Conservation (phyloP, 53 echinoderm and acorn worm genomes). For the Antedon mediterranea region DNA sequence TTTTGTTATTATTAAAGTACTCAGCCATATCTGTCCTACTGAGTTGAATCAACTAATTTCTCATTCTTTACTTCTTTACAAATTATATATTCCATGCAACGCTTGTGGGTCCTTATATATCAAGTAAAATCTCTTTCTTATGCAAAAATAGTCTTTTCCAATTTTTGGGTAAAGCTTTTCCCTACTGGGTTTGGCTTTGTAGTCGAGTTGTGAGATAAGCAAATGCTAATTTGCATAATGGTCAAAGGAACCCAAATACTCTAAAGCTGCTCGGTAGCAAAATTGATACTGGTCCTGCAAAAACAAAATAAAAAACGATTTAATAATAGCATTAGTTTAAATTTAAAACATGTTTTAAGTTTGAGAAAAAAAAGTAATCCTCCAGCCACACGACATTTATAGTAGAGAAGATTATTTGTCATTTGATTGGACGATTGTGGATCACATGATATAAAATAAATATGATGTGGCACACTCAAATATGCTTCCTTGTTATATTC, state of each 20-base stretch:
- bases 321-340: not conserved
- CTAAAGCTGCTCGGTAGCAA: constrained; percentile 90
- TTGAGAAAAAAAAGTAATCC: no score
- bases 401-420: no score
- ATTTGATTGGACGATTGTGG: no score
- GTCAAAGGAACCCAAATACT: constrained; percentile 95
- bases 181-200: constrained; percentile 3
- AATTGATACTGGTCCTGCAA: constrained; percentile 94
- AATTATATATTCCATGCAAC: not conserved
- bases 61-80: not conserved
- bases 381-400: no score
- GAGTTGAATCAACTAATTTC: not conserved
- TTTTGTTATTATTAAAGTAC: not conserved
- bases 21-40: not conserved
- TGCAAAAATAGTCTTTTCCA: constrained; percentile 2
- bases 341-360: not conserved
- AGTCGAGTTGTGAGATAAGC: not conserved
- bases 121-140: not conserved
- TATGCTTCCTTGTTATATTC: no score
- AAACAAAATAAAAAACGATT: constrained; percentile 3
- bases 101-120: not conserved
- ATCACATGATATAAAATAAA: no score
- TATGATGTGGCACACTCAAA: no score
- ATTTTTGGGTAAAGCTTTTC: not conserved
- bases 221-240: constrained; percentile 71